phyloP scores from a whole-genome alignment of 2,797 vertebrate species.

The Otolemur crassicaudatus region DNA sequence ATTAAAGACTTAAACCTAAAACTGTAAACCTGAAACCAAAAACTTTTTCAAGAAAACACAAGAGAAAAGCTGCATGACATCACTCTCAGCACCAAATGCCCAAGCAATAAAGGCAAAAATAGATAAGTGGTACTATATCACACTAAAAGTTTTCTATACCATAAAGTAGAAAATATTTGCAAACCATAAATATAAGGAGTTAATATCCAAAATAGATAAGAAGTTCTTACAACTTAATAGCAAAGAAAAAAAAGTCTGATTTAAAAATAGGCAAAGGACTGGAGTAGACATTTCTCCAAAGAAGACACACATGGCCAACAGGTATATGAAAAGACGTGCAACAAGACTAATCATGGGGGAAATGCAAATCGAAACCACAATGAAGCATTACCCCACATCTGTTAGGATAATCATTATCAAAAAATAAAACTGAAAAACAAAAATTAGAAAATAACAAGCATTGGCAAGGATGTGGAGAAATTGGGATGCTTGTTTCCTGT shows the following conservation, averaged over 20 bases:
- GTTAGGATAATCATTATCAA: neutral
- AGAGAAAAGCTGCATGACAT: neutral
- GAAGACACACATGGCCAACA: neutral
- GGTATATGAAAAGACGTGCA: neutral
- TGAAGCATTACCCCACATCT: neutral
- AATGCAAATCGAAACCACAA: neutral
- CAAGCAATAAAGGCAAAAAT: neutral
- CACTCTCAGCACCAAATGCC: neutral
- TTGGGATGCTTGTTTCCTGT: neutral
- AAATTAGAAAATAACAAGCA: neutral
- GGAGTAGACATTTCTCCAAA: conserved; percentile 18
- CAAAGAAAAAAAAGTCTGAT: neutral
- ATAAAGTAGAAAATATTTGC: conserved; percentile 24
- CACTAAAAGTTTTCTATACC: neutral
- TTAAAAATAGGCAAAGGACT: neutral
- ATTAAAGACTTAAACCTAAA: conserved; percentile 42
- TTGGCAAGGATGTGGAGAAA: neutral
- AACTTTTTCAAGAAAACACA: neutral
- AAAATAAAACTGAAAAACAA: neutral
- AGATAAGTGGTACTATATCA: neutral
- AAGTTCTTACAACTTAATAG: neutral
- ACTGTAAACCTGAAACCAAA: neutral
- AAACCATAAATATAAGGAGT: neutral
- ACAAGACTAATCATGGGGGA: neutral
- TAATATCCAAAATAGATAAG: conserved; percentile 26